phyloP scores from a whole-genome alignment of 35 echinoderm and acorn worm species.

The Strongylocentrotus purpuratus region DNA sequence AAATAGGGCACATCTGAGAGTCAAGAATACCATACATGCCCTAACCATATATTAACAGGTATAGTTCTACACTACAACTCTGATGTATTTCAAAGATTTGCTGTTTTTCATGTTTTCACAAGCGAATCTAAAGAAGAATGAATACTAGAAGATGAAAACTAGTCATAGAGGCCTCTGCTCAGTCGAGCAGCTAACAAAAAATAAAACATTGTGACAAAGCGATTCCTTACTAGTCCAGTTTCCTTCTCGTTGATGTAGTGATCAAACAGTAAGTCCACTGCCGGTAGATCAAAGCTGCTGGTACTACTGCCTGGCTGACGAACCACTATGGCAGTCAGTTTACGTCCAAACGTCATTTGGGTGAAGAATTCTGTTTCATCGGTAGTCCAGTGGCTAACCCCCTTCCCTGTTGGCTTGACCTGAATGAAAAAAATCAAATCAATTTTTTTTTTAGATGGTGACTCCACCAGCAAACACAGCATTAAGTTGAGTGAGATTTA shows the following conservation, averaged over 20 bases:
- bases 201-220: neutral
- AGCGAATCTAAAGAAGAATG: no score
- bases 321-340: conserved; percentile 9
- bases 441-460: no score
- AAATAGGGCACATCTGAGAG: no score
- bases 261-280: neutral
- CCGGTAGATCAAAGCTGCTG: neutral
- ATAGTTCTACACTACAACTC: no score
- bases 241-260: conserved; percentile 38
- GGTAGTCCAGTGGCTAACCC: neutral
- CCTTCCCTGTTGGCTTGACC: conserved; percentile 14
- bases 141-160: no score
- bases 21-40: no score
- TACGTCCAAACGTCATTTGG: neutral
- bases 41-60: no score
- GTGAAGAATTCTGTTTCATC: conserved; percentile 40
- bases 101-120: no score
- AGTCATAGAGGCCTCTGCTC: no score
- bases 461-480: neutral
- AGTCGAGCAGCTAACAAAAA: neutral
- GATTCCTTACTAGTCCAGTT: neutral
- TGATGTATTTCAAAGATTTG: no score
- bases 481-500: neutral
- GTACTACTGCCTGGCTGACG: neutral
- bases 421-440: no score